phyloP scores from a whole-genome alignment of 2,797 vertebrate species.

The Novumbra hubbsi region DNA sequence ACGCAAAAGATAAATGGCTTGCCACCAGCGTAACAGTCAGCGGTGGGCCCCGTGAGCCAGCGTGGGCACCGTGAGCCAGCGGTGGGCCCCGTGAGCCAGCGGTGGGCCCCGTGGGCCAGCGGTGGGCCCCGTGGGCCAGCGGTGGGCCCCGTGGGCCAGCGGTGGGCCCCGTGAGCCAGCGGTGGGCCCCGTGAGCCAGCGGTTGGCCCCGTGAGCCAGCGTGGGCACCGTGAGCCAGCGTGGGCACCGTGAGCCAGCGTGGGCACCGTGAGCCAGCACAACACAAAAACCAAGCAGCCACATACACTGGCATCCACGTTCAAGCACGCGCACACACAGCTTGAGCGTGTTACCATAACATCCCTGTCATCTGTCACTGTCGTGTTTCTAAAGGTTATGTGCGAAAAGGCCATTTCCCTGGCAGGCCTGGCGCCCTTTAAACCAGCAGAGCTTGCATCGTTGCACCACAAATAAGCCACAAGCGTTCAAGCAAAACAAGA shows the following conservation, averaged over 20 bases:
- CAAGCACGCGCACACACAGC: neutral
- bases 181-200: too few species aligned
- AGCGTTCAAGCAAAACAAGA: neutral
- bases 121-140: too few species aligned
- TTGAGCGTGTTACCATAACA: neutral
- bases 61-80: too few species aligned
- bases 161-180: too few species aligned
- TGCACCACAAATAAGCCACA: neutral
- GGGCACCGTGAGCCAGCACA: conserved; percentile 26
- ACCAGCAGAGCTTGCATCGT: neutral
- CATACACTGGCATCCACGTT: conserved; percentile 14
- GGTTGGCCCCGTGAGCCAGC: too few species aligned
- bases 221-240: too few species aligned
- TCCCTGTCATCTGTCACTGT: neutral
- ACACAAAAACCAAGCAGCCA: conserved; percentile 13
- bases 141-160: too few species aligned
- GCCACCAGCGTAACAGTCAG: neutral
- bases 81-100: too few species aligned
- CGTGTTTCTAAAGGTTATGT: neutral
- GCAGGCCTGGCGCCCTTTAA: neutral
- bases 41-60: too few species aligned
- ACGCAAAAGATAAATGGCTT: too few species aligned
- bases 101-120: too few species aligned
- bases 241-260: too few species aligned
- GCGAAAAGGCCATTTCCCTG: neutral